Evolutionary conservation across 2,888 invertebrate genomes (phyloP).

Genomic region (Mythimna lalbum): DNA sequence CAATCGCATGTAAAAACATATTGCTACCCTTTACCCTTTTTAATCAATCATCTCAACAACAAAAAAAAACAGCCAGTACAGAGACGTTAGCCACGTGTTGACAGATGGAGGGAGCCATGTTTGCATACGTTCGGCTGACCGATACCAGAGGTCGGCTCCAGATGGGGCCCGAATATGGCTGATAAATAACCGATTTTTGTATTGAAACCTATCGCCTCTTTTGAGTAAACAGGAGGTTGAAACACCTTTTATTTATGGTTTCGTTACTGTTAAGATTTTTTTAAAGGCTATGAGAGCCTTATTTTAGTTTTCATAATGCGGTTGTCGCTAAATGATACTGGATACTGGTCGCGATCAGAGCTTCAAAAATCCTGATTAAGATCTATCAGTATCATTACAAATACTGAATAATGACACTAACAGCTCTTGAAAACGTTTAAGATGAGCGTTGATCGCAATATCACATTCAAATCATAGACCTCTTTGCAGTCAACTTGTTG

Average conservation of each 20-base stretch:
- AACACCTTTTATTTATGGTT: constrained; percentile 18
- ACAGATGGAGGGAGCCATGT: constrained; percentile 81
- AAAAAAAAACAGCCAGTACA: constrained; percentile 48
- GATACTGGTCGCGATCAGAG: no score
- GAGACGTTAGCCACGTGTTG: constrained; percentile 73
- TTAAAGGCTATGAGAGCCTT: constrained; percentile 5
- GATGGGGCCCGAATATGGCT: constrained; percentile 65
- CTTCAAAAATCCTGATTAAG: no score
- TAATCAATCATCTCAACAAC: constrained; percentile 25
- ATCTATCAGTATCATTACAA: no score
- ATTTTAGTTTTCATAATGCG: background rate
- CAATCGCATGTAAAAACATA: constrained; percentile 1
- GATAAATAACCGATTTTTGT: constrained; percentile 62
- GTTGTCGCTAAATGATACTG: no score
- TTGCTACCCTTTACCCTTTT: constrained; percentile 29
- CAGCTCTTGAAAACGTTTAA: no score
- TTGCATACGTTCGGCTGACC: constrained; percentile 77
- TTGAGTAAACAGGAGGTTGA: constrained; percentile 33
- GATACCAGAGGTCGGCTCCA: constrained; percentile 78
- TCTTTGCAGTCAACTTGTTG: background rate
- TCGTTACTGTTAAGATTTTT: background rate
- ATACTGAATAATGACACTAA: no score
- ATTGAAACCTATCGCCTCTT: constrained; percentile 48
- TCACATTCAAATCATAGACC: no score
- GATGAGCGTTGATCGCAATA: no score